A percentile compares a stretch with the other conserved stretches of the same genome.
Evolutionary conservation across 2,888 invertebrate genomes (phyloP).

Genomic region (Halictus ligatus): DNA sequence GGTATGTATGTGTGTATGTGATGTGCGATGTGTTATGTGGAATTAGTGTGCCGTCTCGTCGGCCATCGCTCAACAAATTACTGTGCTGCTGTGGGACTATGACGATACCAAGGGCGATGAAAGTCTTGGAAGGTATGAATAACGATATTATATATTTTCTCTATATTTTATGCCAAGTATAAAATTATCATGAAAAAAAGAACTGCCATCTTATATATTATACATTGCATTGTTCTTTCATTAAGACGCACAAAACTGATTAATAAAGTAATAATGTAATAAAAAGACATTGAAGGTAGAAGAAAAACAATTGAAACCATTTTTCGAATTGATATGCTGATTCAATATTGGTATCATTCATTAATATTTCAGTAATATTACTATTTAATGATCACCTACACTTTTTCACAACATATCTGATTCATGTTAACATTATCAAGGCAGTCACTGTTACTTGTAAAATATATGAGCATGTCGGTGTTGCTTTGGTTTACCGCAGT

Average conservation of each 20-base stretch:
- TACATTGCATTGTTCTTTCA: not conserved
- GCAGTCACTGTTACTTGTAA: slow-evolving; percentile 10
- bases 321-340: slow-evolving; percentile 17
- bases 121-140: slow-evolving; percentile 92
- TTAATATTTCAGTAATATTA: not conserved
- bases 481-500: slow-evolving; percentile 20
- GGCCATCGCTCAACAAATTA: slow-evolving; percentile 90
- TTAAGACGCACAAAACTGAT: slow-evolving; percentile 14
- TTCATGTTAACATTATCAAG: slow-evolving; percentile 4
- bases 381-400: slow-evolving; percentile 28
- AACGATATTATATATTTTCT: slow-evolving; percentile 38
- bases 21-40: slow-evolving; percentile 83
- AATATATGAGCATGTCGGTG: slow-evolving; percentile 55
- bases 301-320: not conserved
- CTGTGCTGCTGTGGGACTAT: slow-evolving; percentile 93
- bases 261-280: not conserved
- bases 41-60: slow-evolving; percentile 83
- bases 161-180: slow-evolving; percentile 20
- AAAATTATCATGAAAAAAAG: slow-evolving; percentile 17
- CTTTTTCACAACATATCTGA: slow-evolving; percentile 25
- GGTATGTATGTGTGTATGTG: slow-evolving; percentile 78
- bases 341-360: not conserved
- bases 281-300: not conserved
- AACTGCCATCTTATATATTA: not conserved
- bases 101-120: slow-evolving; percentile 95